phyloP scores from a whole-genome alignment of 2,888 invertebrate genomes.

The Orthosia incerta region DNA sequence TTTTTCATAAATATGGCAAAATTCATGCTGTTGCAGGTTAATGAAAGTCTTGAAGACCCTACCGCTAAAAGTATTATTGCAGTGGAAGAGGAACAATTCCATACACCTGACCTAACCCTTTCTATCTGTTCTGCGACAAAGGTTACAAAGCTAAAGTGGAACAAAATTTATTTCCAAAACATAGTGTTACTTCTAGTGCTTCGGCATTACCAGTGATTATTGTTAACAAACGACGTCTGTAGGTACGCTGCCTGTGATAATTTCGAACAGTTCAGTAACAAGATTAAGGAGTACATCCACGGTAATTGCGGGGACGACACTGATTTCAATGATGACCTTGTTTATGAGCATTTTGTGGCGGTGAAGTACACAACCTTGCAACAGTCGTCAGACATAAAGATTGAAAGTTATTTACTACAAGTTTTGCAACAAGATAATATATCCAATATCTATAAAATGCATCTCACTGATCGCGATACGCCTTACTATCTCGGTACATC shows the following conservation, averaged over 20 bases:
- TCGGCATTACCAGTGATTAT: conserved; percentile 83
- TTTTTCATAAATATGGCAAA: conserved; percentile 86
- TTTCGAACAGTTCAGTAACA: conserved; percentile 78
- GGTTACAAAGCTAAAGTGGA: conserved; percentile 76
- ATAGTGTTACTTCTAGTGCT: conserved; percentile 77
- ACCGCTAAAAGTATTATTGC: conserved; percentile 77
- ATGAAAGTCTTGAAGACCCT: conserved; percentile 77
- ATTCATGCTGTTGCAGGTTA: conserved; percentile 82
- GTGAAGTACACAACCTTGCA: conserved; percentile 75
- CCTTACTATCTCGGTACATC: conserved; percentile 78
- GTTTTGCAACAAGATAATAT: conserved; percentile 81
- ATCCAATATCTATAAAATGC: conserved; percentile 72
- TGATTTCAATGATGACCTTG: conserved; percentile 77
- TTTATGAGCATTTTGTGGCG: conserved; percentile 77
- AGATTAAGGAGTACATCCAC: conserved; percentile 77
- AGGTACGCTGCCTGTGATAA: conserved; percentile 86
- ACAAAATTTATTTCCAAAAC: conserved; percentile 79
- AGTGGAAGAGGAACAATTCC: conserved; percentile 69
- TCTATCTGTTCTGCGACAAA: conserved; percentile 82
- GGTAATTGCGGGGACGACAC: conserved; percentile 74
- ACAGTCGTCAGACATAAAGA: conserved; percentile 75
- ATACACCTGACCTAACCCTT: conserved; percentile 80
- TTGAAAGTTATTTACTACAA: conserved; percentile 84
- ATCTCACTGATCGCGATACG: conserved; percentile 71
- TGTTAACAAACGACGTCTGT: conserved; percentile 81